phyloP scores from a whole-genome alignment of 1,140 invertebrate species.

The Coenobita brevimanus region DNA sequence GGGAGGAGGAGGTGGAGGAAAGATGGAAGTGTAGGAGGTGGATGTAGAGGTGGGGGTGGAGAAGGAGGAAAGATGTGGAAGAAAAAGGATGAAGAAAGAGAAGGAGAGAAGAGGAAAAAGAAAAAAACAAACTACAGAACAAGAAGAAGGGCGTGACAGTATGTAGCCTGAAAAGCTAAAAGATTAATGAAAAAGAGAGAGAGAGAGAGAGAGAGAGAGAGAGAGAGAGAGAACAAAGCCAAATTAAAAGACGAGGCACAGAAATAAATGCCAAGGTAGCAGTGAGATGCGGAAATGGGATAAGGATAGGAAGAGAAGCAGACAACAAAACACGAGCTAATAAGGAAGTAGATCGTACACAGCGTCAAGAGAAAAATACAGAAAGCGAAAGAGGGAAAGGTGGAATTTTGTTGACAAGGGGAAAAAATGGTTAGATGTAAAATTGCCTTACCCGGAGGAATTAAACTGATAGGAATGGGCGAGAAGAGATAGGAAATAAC shows the following conservation, averaged over 20 bases:
- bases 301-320: not conserved
- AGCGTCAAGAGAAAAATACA: too few species aligned
- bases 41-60: not conserved
- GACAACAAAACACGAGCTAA: too few species aligned
- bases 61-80: not conserved
- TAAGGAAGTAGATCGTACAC: too few species aligned
- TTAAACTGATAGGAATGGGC: not conserved
- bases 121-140: too few species aligned
- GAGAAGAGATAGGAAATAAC: not conserved
- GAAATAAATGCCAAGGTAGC: not conserved
- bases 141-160: too few species aligned
- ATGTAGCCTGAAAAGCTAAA: too few species aligned
- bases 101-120: too few species aligned
- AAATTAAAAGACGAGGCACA: not conserved
- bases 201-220: not conserved
- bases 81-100: not conserved
- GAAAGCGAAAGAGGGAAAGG: not conserved
- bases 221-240: not conserved
- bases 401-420: too few species aligned
- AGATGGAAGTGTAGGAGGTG: not conserved
- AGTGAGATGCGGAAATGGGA: not conserved
- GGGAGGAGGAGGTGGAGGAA: not conserved
- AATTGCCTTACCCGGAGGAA: too few species aligned
- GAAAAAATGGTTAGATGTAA: too few species aligned
- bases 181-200: not conserved